These are phyloP conservation scores for Lissocephala sabroskyi DNA, from an alignment of 2,888 invertebrate species.

Conservation along the genomic window DNA sequence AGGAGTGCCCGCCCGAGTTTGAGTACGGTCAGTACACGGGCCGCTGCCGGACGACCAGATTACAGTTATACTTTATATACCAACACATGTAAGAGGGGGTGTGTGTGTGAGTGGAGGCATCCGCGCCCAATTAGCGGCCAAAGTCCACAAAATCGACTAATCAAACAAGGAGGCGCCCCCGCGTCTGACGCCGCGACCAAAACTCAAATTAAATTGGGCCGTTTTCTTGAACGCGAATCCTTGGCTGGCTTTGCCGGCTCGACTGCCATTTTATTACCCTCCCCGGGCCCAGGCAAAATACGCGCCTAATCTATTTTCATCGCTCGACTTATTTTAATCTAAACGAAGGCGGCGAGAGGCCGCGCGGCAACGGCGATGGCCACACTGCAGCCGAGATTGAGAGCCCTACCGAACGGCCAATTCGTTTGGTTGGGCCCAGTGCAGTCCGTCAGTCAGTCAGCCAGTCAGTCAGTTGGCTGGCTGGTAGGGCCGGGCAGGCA, in stretches of 20 bases:
- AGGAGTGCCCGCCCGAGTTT: no score
- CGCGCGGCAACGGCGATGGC: background rate
- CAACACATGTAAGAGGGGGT: slow-evolving; percentile 17
- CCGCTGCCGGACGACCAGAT: no score
- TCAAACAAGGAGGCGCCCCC: slow-evolving; percentile 52
- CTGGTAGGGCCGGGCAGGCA: slow-evolving; percentile 18
- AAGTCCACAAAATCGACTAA: slow-evolving; percentile 54
- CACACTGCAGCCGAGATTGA: no score
- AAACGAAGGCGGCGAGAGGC: slow-evolving; percentile 19
- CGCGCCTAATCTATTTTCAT: slow-evolving; percentile 55
- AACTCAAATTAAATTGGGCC: slow-evolving; percentile 44
- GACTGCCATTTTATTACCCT: background rate
- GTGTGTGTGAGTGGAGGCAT: background rate
- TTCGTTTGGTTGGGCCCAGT: slow-evolving; percentile 7
- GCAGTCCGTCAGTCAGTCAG: no score
- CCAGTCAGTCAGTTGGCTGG: slow-evolving; percentile 2
- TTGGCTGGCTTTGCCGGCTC: slow-evolving; percentile 12
- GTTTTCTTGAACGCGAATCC: no score
- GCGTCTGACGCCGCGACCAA: no score
- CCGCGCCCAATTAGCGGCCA: slow-evolving; percentile 44
- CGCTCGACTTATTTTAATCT: slow-evolving; percentile 57
- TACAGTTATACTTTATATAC: no score
- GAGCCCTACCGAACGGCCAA: no score
- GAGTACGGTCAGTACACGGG: no score
- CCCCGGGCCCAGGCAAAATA: slow-evolving; percentile 43